Evolutionary conservation across 2,113 vertebrate genomes (phyloP).

Genomic region (Stercorarius parasiticus): DNA sequence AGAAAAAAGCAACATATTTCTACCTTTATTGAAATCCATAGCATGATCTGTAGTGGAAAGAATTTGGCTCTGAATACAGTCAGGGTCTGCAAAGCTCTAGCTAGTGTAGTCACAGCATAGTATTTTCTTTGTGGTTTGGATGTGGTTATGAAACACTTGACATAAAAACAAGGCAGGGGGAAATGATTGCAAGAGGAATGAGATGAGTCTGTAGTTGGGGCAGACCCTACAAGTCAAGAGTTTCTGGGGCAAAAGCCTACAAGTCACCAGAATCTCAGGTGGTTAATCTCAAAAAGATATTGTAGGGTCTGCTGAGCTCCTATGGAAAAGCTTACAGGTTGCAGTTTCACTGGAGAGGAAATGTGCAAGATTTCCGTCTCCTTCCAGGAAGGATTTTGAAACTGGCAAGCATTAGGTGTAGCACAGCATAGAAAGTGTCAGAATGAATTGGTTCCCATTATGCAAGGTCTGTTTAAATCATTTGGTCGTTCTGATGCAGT

Average conservation of each 20-base stretch:
- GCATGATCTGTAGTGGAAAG: neutral
- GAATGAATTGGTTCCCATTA: neutral
- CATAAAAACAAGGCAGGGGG: neutral
- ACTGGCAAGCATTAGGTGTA: neutral
- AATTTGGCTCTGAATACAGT: neutral
- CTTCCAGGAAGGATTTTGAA: neutral
- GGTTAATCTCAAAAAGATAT: neutral
- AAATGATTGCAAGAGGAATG: neutral
- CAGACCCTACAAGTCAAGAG: neutral
- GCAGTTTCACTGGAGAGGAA: neutral
- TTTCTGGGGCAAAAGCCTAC: neutral
- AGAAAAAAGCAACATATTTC: neutral
- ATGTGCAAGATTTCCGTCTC: neutral
- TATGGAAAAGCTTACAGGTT: neutral
- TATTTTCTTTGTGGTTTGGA: neutral
- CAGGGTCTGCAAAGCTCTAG: neutral
- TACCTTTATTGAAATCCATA: neutral
- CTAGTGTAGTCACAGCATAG: neutral
- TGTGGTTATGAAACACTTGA: neutral
- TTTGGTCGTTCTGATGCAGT: neutral
- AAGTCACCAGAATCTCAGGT: neutral
- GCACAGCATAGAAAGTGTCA: neutral
- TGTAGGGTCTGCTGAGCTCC: neutral
- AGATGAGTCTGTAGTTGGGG: neutral
- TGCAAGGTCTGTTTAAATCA: neutral